phyloP scores from a whole-genome alignment of 2,888 invertebrate species.

The Campaea margaritaria region DNA sequence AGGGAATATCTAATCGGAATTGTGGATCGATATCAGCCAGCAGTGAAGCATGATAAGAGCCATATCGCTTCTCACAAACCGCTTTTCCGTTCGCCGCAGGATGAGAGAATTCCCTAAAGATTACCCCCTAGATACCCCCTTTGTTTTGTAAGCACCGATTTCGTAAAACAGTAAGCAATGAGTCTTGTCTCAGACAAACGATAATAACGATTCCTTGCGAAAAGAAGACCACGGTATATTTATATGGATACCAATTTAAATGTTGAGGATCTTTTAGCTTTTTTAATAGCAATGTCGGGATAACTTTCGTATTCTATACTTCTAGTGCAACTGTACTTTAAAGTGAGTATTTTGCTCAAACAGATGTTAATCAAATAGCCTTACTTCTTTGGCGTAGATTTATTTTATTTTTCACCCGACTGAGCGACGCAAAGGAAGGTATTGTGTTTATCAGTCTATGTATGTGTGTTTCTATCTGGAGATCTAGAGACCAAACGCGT shows the following conservation, averaged over 20 bases:
- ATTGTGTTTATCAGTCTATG: too few relatives aligned
- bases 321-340: too few relatives aligned
- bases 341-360: too few relatives aligned
- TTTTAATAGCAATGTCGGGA: not conserved
- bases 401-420: too few relatives aligned
- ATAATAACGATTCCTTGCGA: constrained; percentile 10
- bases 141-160: constrained; percentile 40
- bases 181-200: constrained; percentile 19
- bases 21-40: constrained; percentile 41
- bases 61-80: constrained; percentile 39
- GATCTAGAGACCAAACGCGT: too few relatives aligned
- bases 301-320: too few relatives aligned
- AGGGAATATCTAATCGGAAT: constrained; percentile 38
- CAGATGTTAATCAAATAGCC: too few relatives aligned
- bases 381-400: too few relatives aligned
- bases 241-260: not conserved
- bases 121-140: constrained; percentile 25
- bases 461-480: too few relatives aligned
- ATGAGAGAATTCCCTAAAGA: constrained; percentile 42
- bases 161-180: constrained; percentile 31
- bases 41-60: constrained; percentile 41
- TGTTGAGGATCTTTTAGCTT: not conserved
- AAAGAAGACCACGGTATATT: not conserved
- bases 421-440: too few relatives aligned
- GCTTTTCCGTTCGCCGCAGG: constrained; percentile 40